A percentile compares a stretch with the other conserved stretches of the same genome.
Evolutionary conservation across 2,797 vertebrate species (phyloP).

Genomic region (Fratercula arctica): DNA sequence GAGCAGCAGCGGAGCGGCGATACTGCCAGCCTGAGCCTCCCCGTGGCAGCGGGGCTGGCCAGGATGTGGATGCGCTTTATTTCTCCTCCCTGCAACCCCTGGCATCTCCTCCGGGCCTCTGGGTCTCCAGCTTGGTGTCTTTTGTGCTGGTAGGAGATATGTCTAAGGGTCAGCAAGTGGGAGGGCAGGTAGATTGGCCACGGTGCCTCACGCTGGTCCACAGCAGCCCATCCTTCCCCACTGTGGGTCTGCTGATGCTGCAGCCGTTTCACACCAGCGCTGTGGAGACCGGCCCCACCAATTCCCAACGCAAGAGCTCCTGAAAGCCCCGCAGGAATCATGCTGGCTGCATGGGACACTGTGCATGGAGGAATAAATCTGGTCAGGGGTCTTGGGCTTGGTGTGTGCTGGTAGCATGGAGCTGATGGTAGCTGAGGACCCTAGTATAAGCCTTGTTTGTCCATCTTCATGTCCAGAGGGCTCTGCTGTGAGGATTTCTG

Average conservation of each 20-base stretch:
- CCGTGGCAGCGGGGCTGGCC: background rate
- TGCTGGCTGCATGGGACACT: background rate
- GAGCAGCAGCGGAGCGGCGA: background rate
- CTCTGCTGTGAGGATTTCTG: background rate
- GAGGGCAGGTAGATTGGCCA: background rate
- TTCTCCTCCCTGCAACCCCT: background rate
- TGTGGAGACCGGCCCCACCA: background rate
- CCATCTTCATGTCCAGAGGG: background rate
- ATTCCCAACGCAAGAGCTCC: background rate
- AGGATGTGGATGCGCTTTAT: background rate
- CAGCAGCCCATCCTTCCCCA: background rate
- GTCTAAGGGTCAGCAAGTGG: background rate
- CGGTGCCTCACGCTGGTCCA: accelerated
- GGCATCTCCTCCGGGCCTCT: accelerated
- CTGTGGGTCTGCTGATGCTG: background rate
- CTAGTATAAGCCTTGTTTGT: background rate
- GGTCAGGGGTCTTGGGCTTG: background rate
- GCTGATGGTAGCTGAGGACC: background rate
- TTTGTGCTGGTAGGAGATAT: background rate
- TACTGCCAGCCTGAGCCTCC: background rate
- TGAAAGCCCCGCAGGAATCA: background rate
- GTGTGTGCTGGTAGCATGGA: background rate
- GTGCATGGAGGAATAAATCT: background rate
- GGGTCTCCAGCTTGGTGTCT: background rate
- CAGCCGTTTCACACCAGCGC: accelerated